These are phyloP conservation scores for Pristionchus arcanus DNA, from an alignment of 2,888 invertebrate species.

Conservation along the genomic window DNA sequence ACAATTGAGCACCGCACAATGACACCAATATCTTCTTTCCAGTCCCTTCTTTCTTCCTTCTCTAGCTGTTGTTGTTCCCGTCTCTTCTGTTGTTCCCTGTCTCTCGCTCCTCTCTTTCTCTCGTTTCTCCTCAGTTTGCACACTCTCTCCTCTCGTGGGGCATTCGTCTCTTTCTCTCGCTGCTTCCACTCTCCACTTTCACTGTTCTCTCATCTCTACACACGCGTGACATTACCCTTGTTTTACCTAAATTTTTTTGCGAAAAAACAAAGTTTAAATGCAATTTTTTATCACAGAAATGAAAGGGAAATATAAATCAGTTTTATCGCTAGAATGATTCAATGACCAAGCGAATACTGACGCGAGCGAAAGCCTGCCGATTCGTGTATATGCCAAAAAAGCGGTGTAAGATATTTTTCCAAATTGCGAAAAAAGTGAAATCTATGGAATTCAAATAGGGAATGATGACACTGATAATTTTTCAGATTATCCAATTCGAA, in stretches of 20 bases:
- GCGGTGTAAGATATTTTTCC: background rate
- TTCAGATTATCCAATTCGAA: slow-evolving; percentile 16
- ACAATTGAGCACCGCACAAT: too few relatives aligned
- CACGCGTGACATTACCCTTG: background rate
- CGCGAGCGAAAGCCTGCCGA: slow-evolving; percentile 6
- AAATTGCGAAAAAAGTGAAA: too few relatives aligned
- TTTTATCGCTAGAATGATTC: background rate
- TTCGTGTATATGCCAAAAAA: background rate
- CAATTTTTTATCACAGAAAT: too few relatives aligned
- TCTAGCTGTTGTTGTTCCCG: background rate
- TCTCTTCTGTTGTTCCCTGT: background rate
- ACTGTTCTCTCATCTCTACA: background rate
- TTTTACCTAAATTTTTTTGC: too few relatives aligned
- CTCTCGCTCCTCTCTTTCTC: background rate
- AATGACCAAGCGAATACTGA: background rate
- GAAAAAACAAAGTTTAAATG: too few relatives aligned
- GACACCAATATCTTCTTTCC: background rate
- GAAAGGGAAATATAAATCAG: too few relatives aligned
- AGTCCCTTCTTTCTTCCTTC: background rate
- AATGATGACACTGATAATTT: too few relatives aligned
- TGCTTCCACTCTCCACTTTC: background rate
- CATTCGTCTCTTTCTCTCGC: background rate
- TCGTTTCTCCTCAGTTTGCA: background rate
- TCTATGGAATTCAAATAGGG: too few relatives aligned
- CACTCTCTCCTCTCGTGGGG: background rate